phyloP scores from a whole-genome alignment of 1,140 invertebrate genomes.

The Caenorhabditis remanei region DNA sequence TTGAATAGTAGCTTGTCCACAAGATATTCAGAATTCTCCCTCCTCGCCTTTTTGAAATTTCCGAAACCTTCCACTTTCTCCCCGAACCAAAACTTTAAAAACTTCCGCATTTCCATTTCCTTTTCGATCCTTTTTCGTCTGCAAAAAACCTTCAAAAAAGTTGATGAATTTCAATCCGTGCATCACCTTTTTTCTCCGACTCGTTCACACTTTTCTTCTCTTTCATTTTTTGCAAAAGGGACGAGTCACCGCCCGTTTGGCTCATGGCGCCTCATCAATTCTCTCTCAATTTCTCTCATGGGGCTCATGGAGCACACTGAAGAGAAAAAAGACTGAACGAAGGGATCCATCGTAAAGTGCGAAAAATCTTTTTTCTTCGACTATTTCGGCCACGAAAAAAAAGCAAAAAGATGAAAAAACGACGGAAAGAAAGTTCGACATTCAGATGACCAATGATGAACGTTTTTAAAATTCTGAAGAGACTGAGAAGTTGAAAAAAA shows the following conservation, averaged over 20 bases:
- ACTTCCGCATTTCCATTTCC: background rate
- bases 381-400: background rate
- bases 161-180: constrained; percentile 10
- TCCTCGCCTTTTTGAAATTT: no score
- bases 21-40: no score
- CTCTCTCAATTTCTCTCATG: constrained; percentile 18
- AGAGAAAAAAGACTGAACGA: background rate
- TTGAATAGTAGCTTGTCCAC: no score
- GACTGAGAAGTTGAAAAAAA: background rate
- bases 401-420: background rate
- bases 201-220: background rate
- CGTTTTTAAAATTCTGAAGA: constrained; percentile 32
- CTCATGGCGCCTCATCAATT: constrained; percentile 39
- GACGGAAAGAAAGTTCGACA: background rate
- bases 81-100: background rate
- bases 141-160: background rate
- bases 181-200: background rate
- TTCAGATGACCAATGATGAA: constrained; percentile 29
- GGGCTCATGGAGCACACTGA: constrained; percentile 43
- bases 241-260: constrained; percentile 17
- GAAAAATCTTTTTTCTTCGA: background rate
- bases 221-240: constrained; percentile 31
- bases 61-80: no score
- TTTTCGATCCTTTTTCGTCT: background rate
- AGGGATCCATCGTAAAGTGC: background rate